Evolutionary conservation across 35 echinoderm and acorn worm genomes (phyloP).

Genomic region (Strongylocentrotus purpuratus): DNA sequence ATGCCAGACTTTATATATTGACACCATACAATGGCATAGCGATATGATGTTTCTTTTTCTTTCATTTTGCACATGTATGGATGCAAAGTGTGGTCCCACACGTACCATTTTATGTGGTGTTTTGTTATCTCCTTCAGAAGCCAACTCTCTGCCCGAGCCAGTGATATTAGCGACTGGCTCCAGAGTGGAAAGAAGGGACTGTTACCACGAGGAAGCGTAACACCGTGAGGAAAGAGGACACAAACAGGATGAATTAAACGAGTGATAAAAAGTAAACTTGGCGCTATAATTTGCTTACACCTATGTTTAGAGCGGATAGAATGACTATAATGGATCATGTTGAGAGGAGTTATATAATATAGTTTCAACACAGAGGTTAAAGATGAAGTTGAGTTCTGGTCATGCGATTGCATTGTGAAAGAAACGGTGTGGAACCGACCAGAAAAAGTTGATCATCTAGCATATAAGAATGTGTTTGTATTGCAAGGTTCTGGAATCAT

Average conservation of each 20-base stretch:
- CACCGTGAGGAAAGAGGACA: background rate
- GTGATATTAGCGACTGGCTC: conserved; percentile 25
- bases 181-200: conserved; percentile 35
- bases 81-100: conserved; percentile 18
- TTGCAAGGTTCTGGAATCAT: too few species aligned
- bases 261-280: background rate
- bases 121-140: conserved; percentile 1
- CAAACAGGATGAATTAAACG: background rate
- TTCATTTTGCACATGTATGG: background rate
- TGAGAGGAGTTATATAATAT: background rate
- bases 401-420: too few species aligned
- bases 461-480: too few species aligned
- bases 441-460: too few species aligned
- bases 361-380: too few species aligned
- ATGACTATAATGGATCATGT: background rate
- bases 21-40: background rate
- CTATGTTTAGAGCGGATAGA: background rate
- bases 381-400: too few species aligned
- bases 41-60: background rate
- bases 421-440: too few species aligned
- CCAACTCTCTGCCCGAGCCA: conserved; percentile 2
- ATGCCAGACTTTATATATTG: background rate
- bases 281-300: background rate
- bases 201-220: background rate
- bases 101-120: conserved; percentile 42